Percentiles rank a stretch among this genome's conserved stretches.
phyloP scores from a whole-genome alignment of 1,140 invertebrate genomes.

The Calliphora vicina region DNA sequence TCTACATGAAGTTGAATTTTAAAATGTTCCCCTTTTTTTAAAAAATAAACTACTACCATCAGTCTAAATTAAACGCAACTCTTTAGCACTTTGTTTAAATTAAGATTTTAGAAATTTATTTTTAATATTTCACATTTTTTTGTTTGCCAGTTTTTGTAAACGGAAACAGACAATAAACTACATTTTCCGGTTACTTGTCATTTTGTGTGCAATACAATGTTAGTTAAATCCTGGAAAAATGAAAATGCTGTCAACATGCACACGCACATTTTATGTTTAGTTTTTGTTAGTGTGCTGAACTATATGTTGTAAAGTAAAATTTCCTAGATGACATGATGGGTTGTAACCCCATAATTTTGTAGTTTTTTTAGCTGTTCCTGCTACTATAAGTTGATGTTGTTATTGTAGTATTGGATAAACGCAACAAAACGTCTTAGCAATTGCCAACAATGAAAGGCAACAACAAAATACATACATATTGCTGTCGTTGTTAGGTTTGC shows the following conservation, averaged over 20 bases:
- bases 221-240: background rate
- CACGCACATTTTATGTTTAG: constrained; percentile 29
- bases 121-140: too few relatives aligned
- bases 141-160: background rate
- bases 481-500: background rate
- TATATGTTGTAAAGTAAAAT: constrained; percentile 24
- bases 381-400: background rate
- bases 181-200: constrained; percentile 36
- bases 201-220: constrained; percentile 15
- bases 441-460: constrained; percentile 3
- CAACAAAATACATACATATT: background rate
- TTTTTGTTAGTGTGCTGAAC: background rate
- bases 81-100: too few relatives aligned
- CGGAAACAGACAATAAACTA: constrained; percentile 36
- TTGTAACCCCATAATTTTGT: background rate
- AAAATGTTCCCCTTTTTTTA: too few relatives aligned
- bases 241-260: background rate
- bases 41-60: too few relatives aligned
- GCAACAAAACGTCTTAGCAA: constrained; percentile 28
- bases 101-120: too few relatives aligned
- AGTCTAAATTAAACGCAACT: too few relatives aligned
- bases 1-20: too few relatives aligned
- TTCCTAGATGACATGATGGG: background rate
- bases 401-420: constrained; percentile 8
- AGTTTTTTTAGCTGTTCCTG: background rate